A percentile compares a stretch with the other conserved stretches of the same genome.
Evolutionary conservation across 2,888 invertebrate genomes (phyloP).

Genomic region (Icerya purchasi): DNA sequence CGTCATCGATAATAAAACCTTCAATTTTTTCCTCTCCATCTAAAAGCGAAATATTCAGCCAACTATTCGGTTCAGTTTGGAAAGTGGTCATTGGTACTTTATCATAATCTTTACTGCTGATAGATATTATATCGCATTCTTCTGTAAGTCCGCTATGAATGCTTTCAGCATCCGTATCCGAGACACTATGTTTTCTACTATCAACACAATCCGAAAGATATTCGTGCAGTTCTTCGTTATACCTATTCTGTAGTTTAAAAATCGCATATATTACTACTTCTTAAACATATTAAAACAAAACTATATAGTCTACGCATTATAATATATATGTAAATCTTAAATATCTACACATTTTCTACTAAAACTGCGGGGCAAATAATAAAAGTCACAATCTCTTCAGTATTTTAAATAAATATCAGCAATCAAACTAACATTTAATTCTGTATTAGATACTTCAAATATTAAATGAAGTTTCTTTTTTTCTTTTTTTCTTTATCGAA

Average conservation of each 20-base stretch:
- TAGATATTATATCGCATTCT: constrained; percentile 22
- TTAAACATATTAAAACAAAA: too few relatives aligned
- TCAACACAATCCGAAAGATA: neutral
- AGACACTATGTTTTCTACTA: constrained; percentile 4
- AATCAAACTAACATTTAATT: too few relatives aligned
- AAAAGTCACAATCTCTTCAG: too few relatives aligned
- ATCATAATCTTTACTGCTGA: constrained; percentile 19
- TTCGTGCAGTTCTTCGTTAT: neutral
- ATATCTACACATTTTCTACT: too few relatives aligned
- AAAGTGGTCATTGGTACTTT: constrained; percentile 18
- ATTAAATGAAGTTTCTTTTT: too few relatives aligned
- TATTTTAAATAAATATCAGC: too few relatives aligned
- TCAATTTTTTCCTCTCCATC: constrained; percentile 11
- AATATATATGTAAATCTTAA: too few relatives aligned
- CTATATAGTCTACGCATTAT: too few relatives aligned
- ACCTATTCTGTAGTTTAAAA: neutral
- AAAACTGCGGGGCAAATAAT: too few relatives aligned
- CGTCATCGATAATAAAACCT: constrained; percentile 22
- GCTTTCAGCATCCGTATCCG: constrained; percentile 11
- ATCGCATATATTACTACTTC: too few relatives aligned
- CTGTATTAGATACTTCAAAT: too few relatives aligned
- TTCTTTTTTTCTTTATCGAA: too few relatives aligned
- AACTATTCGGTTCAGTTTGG: constrained; percentile 14
- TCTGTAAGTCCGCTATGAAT: constrained; percentile 11
- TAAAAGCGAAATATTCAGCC: constrained; percentile 12